Evolutionary conservation across 2,888 invertebrate genomes (phyloP), one percentile per base, ranked within the genome.

Genomic region (Kuschelorhynchus macadamiae): DNA sequence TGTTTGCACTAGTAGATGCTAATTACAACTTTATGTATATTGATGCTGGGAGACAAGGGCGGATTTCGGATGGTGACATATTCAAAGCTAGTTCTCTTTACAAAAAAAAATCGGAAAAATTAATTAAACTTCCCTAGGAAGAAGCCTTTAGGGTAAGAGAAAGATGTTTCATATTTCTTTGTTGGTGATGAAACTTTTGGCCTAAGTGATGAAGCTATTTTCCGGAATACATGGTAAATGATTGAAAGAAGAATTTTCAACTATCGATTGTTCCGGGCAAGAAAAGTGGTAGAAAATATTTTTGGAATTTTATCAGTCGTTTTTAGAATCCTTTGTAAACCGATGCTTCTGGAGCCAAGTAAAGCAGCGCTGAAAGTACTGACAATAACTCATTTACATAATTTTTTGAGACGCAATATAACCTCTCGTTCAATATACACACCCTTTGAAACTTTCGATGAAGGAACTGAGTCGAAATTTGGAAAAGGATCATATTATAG

Each of bases 21-120:
- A 36, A 52, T 3, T 52, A 52, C 17, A 36, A 36, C 4, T 52
- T 52, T 71, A 65, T 65, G 9, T 75, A 75, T 68, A 55, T 74
- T 9, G 67, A 79, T 73, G 70, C 73, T 59, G 78, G 75, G 2
- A 63, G 67, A 9, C 75, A 78, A 69, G 76, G 77, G 17, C 60
- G 78, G 55, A 52, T 75, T 39, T 75, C 74, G 33, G 78, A 78
- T 76, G 76, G 74, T 30, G 73, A 73, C 25, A 25, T 25, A 25
- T 25, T 25, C 25, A 25, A 25, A 25, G 7, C 3, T 25, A 25
- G 25, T 25, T 25, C 25, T 25, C 25, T 25, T 25, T 25, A 25
- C 25, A 25, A 25, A 25, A 25, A n/a, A 25, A 25, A 25, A 25
- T 25, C 25, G 7, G 25, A 25, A 25, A 25, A 25, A 25, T 25